phyloP scores from a whole-genome alignment of 2,797 vertebrate genomes.

The Trachops cirrhosus region DNA sequence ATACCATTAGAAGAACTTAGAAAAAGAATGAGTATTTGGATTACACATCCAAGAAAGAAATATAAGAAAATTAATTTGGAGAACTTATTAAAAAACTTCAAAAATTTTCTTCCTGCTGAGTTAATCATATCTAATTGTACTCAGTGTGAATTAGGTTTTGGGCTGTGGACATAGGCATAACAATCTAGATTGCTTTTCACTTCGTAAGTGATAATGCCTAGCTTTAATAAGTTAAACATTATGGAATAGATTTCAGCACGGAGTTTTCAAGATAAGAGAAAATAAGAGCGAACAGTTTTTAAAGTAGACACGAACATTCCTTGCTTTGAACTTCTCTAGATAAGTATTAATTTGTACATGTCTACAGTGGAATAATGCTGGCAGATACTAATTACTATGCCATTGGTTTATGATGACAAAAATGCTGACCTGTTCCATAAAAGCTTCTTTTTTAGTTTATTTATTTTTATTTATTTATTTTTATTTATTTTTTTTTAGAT shows the following conservation, averaged over 20 bases:
- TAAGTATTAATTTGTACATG: constrained; percentile 74
- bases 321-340: constrained; percentile 72
- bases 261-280: constrained; percentile 75
- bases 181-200: constrained; percentile 33
- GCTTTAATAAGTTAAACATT: constrained; percentile 77
- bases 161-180: constrained; percentile 23
- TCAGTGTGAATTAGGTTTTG: background rate
- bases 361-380: constrained; percentile 67
- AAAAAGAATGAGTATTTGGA: background rate
- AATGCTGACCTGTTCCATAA: constrained; percentile 62
- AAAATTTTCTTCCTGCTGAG: background rate
- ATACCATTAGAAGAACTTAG: background rate
- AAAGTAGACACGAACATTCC: constrained; percentile 63
- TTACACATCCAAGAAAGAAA: background rate
- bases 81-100: constrained; percentile 11
- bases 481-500: too few species aligned
- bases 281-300: constrained; percentile 69
- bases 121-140: background rate
- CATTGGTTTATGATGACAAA: constrained; percentile 69
- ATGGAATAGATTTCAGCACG: constrained; percentile 73
- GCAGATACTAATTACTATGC: constrained; percentile 74
- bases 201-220: constrained; percentile 70
- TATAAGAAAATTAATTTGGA: background rate
- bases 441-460: constrained; percentile 70
- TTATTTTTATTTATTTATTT: too few species aligned